Percentiles rank a stretch among this genome's conserved stretches.
Evolutionary conservation across 2,888 invertebrate species (phyloP).

Genomic region (Melipona bicolor): DNA sequence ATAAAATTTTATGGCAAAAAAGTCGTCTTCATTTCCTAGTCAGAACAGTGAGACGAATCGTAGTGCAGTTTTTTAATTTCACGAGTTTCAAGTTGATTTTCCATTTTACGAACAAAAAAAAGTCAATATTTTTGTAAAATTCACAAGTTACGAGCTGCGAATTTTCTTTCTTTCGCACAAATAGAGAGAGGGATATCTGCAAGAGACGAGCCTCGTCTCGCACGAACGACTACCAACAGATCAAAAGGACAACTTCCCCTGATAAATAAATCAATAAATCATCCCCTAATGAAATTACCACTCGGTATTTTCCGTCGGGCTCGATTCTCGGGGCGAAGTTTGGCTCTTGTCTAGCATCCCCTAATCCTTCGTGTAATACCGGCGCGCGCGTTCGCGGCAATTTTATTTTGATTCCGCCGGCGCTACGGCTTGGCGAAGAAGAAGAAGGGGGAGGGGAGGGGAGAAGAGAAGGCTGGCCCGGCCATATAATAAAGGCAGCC

Average conservation of each 20-base stretch:
- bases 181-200: too few relatives aligned
- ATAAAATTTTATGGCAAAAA: too few relatives aligned
- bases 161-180: too few relatives aligned
- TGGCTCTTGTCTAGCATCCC: slow-evolving; percentile 6
- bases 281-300: not conserved
- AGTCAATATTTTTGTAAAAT: too few relatives aligned
- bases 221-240: not conserved
- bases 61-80: too few relatives aligned
- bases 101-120: too few relatives aligned
- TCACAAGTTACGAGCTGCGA: too few relatives aligned
- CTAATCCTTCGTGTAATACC: slow-evolving; percentile 45
- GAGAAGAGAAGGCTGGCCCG: slow-evolving; percentile 15
- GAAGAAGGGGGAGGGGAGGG: not conserved
- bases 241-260: not conserved
- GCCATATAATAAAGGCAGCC: slow-evolving; percentile 78
- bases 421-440: not conserved
- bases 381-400: slow-evolving; percentile 68
- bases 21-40: too few relatives aligned
- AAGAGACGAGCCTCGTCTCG: too few relatives aligned
- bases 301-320: not conserved
- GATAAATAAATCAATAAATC: not conserved
- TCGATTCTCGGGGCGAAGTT: not conserved
- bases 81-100: too few relatives aligned
- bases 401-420: slow-evolving; percentile 79
- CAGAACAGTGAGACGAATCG: too few relatives aligned